These are phyloP conservation scores for Anoplopoma fimbria DNA, from an alignment of 2,113 vertebrate genomes.

Conservation along the genomic window DNA sequence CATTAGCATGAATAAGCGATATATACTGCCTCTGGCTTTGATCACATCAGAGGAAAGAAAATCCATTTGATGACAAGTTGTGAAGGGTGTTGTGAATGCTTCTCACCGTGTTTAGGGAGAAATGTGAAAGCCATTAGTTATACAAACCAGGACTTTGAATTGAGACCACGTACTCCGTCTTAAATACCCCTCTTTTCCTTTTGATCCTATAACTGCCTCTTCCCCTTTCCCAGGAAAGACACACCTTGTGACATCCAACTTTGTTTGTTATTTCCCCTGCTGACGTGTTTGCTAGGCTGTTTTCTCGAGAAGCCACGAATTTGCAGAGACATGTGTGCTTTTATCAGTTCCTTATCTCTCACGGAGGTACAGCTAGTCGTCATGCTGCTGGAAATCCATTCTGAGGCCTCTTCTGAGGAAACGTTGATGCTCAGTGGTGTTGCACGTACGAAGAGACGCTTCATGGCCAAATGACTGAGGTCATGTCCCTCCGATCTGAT, in stretches of 20 bases:
- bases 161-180: neutral
- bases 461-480: neutral
- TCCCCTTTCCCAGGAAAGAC: slow-evolving; percentile 12
- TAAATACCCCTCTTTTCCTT: neutral
- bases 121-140: slow-evolving; percentile 18
- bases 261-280: slow-evolving; percentile 17
- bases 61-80: slow-evolving; percentile 39
- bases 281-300: neutral
- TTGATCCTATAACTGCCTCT: slow-evolving; percentile 18
- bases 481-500: neutral
- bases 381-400: neutral
- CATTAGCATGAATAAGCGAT: slow-evolving; percentile 55
- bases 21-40: slow-evolving; percentile 26
- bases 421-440: slow-evolving; percentile 1
- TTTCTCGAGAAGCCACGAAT: neutral
- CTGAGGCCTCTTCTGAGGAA: neutral
- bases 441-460: neutral
- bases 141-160: slow-evolving; percentile 14
- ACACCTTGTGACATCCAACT: slow-evolving; percentile 1
- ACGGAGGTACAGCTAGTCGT: neutral
- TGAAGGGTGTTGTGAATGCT: slow-evolving; percentile 12
- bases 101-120: slow-evolving; percentile 21
- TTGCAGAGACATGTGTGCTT: neutral
- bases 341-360: slow-evolving; percentile 14
- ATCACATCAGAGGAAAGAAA: slow-evolving; percentile 44